Base-by-base conservation (phyloP, 2,797 vertebrate genomes). In the Notolabrus celidotus region DNA sequence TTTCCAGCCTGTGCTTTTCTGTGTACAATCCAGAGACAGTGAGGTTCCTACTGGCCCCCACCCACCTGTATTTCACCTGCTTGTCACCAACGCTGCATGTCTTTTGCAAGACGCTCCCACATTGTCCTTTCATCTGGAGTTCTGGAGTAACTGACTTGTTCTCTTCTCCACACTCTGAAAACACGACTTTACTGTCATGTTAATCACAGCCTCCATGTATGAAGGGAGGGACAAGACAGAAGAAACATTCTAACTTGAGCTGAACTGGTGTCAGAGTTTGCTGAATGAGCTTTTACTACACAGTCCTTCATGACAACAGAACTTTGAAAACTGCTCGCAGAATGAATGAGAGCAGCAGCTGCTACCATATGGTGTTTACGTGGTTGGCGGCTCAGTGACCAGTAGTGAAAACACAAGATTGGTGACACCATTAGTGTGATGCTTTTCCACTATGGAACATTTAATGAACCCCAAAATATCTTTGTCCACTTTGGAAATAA, bases 311-410 rank as follows among this genome's bases (percentile, higher is more conserved):
- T 71, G 72, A 82, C 76, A 42, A 14, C 47, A 34, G 67, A 82
- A 81, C 11, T 84, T 87, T 73, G 66, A 77, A 82, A 83, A 72
- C 57, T 82, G 82, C 85, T 71, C 53, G 66, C 73, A 85, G 73
- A 83, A 92, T 83, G 77, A 87, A 90, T 90, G 74, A 52, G 77
- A 66, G 38, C 64, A 74, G 83, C 80, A 73, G 82, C 62, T 33
- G 74, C 46, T 53, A 55, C 87, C 89, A 90, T 91, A 86, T 92
- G 91, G 90, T 63, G 79, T 77, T 85, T 80, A 76, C 57, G 70
- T 75, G 84, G 70, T 72, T 80, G 70, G 80, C 67, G 59, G 86
- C 88, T 79, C 77, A 76, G 73, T 85, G 86, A 83, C 89, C 89
- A 82, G 56, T 83, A 82, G 61, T 71, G 71, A 82, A 68, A 84